Base-by-base conservation (phyloP, 2,797 vertebrate genomes). In the Platalea minor region DNA sequence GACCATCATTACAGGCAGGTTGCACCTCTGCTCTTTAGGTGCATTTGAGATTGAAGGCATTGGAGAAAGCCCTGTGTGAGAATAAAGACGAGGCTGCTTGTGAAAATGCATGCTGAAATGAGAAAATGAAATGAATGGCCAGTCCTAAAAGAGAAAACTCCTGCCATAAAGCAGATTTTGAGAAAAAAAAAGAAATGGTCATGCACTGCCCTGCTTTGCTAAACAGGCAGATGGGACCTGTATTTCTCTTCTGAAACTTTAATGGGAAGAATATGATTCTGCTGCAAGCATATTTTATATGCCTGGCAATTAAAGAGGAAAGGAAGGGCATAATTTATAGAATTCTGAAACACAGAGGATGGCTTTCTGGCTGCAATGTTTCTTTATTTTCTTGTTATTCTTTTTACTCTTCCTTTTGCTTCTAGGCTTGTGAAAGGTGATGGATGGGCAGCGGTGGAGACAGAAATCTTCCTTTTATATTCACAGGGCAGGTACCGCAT, bases 361-460 rank as follows among this genome's bases (percentile, higher is more conserved):
- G 86, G 91, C 73, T 96, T 96, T 89, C 90, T 73, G 67, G 69
- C 78, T 91, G 91, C 51, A 64, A 37, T 50, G 90, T 85, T 96
- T 94, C 94, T 95, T 96, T 94, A 95, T 96, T 97, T 95, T 94
- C 95, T 63, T 88, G 78, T 94, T 95, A 93, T 43, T 96, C 59
- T 59, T 76, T 83, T 92, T 91, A 79, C 64, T 95, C 84, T 79
- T 93, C 64, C 46, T 94, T 91, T 96, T 83, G 91, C 93, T 93
- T 29, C 85, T 31, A 56, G 84, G 72, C 91, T 89, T 76, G 61
- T 88, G 95, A 80, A 87, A 75, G 75, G 75, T 92, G 95, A 96
- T 83, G 70, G 91, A 95, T 91, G 83, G 93, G 76, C 82, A 86
- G 78, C 0, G 1, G 63, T 12, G 57, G 89, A 78, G 83, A 85